Base-by-base conservation (phyloP, 2,888 invertebrate genomes). In the Nysson spinosus region DNA sequence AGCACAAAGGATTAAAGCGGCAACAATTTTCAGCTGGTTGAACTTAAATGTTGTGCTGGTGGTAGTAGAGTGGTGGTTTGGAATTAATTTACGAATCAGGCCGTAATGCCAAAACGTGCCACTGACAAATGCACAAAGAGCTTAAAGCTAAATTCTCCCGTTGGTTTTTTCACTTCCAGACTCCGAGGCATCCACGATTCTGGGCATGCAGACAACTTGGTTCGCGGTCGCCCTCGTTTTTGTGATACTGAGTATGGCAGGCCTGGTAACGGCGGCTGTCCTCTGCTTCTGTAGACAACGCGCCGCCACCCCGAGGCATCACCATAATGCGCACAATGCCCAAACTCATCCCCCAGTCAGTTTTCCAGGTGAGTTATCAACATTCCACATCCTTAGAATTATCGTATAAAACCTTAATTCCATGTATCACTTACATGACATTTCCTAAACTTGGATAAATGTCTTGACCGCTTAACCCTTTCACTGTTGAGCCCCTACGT, bases 231-330 rank as follows among this genome's bases (percentile, higher is more conserved):
- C 92, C 78, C 91, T 93, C 49, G 93, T 94, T 69, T 92, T 92
- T 81, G 89, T 91, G 65, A 89, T 93, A 82, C 89, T 95, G 83
- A 90, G 93, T 76, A 88, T 93, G 83, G 90, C 93, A 79, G 92
- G 92, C 56, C 90, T 91, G 81, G 91, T 92, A 72, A 91, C 92
- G 57, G 92, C 92, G 72, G 90, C 93, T 62, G 92, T 93, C 70
- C 90, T 93, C 86, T 96, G 95, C 89, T 90, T 93, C 81, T 95
- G 95, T 87, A 91, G 94, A 64, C 91, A 93, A 78, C 90, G 91
- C 62, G 87, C 88, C 75, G 87, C 90, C 68, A 85, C 83, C 56
- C 86, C 85, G 37, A 81, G 87, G 67, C 85, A 85, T 62, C 79
- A 77, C 44, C 85, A 85, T 75, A 86, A 85, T 79, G 79, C 84